phyloP scores from a whole-genome alignment of 92 coral and sea anemone species.

The Epizoanthus scotinus region DNA sequence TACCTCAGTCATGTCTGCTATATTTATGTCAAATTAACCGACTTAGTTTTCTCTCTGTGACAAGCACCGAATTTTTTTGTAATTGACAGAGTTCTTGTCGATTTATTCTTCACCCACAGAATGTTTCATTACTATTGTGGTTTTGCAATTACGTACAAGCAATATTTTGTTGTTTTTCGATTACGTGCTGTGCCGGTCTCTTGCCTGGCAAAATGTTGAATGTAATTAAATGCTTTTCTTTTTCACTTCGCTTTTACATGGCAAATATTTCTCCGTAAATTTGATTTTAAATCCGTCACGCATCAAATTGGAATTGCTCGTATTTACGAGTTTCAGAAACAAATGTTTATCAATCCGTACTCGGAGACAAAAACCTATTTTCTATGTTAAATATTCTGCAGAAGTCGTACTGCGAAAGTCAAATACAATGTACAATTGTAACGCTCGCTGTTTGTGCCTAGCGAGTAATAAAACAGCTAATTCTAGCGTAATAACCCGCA shows the following conservation, averaged over 20 bases:
- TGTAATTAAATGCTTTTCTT: neutral
- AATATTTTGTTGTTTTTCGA: neutral
- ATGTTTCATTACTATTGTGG: conserved; percentile 7
- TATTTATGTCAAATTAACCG: neutral
- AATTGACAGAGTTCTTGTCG: neutral
- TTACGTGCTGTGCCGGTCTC: neutral
- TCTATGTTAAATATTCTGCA: neutral
- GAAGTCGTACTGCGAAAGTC: neutral
- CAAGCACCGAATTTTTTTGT: neutral
- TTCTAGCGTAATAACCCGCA: neutral
- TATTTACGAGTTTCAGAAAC: neutral
- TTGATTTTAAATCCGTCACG: neutral
- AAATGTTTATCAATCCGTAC: neutral
- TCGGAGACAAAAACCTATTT: neutral
- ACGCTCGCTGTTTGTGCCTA: neutral
- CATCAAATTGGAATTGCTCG: neutral
- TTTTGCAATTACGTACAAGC: neutral
- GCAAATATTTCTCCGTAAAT: neutral
- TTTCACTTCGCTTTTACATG: neutral
- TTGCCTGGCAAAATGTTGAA: neutral
- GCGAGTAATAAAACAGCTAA: neutral
- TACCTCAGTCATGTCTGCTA: neutral
- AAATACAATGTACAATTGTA: conserved; percentile 2
- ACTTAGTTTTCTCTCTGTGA: neutral
- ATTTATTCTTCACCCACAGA: conserved; percentile 8